phyloP scores from a whole-genome alignment of 1,140 invertebrate genomes.

The Anastatus disparis region DNA sequence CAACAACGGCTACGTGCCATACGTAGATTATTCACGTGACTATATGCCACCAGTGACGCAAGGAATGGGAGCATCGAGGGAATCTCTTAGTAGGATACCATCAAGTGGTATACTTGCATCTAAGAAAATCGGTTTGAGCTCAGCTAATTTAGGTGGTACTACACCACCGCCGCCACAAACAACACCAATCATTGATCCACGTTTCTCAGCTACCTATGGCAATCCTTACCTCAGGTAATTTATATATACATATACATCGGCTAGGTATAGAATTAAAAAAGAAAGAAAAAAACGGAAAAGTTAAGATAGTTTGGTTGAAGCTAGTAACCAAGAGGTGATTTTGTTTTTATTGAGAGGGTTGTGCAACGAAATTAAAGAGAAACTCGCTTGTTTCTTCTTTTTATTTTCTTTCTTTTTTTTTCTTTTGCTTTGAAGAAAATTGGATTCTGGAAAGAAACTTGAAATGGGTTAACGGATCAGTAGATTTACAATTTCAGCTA shows the following conservation, averaged over 20 bases:
- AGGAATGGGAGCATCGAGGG: slow-evolving; percentile 66
- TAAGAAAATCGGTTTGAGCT: slow-evolving; percentile 71
- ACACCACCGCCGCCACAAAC: slow-evolving; percentile 65
- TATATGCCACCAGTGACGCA: slow-evolving; percentile 80
- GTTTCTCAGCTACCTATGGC: slow-evolving; percentile 88
- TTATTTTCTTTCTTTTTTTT: no score
- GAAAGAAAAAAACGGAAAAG: no score
- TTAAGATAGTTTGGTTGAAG: no score
- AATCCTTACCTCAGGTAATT: slow-evolving; percentile 84
- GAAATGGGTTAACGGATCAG: no score
- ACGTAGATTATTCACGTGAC: slow-evolving; percentile 86
- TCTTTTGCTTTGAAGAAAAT: no score
- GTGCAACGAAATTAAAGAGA: no score
- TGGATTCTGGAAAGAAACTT: no score
- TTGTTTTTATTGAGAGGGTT: no score
- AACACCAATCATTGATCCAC: slow-evolving; percentile 79
- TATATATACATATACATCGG: no score
- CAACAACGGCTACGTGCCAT: slow-evolving; percentile 89
- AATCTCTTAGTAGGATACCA: slow-evolving; percentile 69
- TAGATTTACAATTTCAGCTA: no score
- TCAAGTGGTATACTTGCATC: slow-evolving; percentile 65
- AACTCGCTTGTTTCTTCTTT: no score
- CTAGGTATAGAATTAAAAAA: no score
- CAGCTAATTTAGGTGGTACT: slow-evolving; percentile 66
- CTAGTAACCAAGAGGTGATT: not conserved